Percentiles rank a stretch among this genome's conserved stretches.
Evolutionary conservation across 1,140 invertebrate species (phyloP).

Genomic region (Euborellia annulipes): DNA sequence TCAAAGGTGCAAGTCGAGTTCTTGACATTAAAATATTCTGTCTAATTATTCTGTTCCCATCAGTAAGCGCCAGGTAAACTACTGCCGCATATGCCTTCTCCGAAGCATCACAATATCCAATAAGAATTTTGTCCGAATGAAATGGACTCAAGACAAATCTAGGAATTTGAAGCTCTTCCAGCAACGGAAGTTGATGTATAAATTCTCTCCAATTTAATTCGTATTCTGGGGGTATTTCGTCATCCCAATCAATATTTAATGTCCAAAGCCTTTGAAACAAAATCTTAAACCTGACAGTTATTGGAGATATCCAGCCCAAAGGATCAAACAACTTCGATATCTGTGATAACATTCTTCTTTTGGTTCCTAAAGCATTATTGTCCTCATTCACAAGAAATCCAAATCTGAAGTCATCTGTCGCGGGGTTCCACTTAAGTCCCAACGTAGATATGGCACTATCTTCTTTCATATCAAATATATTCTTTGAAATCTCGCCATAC

Average conservation of each 20-base stretch:
- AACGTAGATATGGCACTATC: slow-evolving; percentile 18
- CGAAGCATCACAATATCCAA: slow-evolving; percentile 27
- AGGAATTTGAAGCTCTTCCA: slow-evolving; percentile 13
- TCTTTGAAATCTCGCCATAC: slow-evolving; percentile 28
- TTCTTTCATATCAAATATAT: slow-evolving; percentile 12
- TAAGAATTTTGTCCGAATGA: slow-evolving; percentile 10
- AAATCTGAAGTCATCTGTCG: slow-evolving; percentile 13
- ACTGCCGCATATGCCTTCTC: slow-evolving; percentile 24
- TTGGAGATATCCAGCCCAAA: slow-evolving; percentile 25
- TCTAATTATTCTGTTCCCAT: no score
- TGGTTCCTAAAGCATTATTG: slow-evolving; percentile 21
- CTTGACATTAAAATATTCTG: no score
- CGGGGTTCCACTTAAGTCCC: slow-evolving; percentile 21
- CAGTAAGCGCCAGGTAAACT: no score
- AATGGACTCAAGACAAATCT: slow-evolving; percentile 8
- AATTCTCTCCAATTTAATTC: slow-evolving; percentile 16
- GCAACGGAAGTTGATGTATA: slow-evolving; percentile 9
- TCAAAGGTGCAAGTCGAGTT: no score
- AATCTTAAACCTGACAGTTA: slow-evolving; percentile 26
- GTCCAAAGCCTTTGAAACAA: slow-evolving; percentile 30
- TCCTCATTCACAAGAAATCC: not conserved
- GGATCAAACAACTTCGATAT: slow-evolving; percentile 25
- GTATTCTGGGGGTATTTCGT: slow-evolving; percentile 14
- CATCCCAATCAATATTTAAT: slow-evolving; percentile 23
- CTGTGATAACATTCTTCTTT: slow-evolving; percentile 23